These are phyloP conservation scores for Labeo calbasu DNA, from an alignment of 2,797 vertebrate genomes.

Conservation along the genomic window DNA sequence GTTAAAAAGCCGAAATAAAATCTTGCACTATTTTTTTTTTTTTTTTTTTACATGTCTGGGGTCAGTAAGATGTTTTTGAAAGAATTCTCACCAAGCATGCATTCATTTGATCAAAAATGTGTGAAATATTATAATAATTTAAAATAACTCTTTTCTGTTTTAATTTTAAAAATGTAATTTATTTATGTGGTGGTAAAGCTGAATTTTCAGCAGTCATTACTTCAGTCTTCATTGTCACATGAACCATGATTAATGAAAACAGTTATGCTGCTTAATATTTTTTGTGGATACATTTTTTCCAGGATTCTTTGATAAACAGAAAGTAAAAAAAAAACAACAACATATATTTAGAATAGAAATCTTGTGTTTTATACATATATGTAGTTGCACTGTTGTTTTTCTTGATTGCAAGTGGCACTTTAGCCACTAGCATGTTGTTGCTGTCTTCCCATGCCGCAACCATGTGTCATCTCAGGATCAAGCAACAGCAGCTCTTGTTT, in stretches of 20 bases:
- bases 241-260: background rate
- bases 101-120: background rate
- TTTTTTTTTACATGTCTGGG: background rate
- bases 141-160: background rate
- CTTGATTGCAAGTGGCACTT: background rate
- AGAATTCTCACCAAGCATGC: background rate
- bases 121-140: background rate
- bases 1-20: background rate
- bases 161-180: background rate
- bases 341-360: too few species aligned
- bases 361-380: too few species aligned
- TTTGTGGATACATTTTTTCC: background rate
- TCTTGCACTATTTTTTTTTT: background rate
- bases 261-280: background rate
- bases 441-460: slow-evolving; percentile 29
- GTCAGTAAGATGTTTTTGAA: background rate
- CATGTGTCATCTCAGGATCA: slow-evolving; percentile 36
- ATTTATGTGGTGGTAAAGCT: background rate
- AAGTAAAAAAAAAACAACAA: too few species aligned
- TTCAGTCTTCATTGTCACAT: too few species aligned
- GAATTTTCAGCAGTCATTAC: background rate
- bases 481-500: slow-evolving; percentile 41
- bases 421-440: slow-evolving; percentile 17
- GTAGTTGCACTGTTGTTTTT: background rate
- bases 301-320: background rate